phyloP scores from a whole-genome alignment of 2,113 vertebrate genomes.

The Recurvirostra avosetta region DNA sequence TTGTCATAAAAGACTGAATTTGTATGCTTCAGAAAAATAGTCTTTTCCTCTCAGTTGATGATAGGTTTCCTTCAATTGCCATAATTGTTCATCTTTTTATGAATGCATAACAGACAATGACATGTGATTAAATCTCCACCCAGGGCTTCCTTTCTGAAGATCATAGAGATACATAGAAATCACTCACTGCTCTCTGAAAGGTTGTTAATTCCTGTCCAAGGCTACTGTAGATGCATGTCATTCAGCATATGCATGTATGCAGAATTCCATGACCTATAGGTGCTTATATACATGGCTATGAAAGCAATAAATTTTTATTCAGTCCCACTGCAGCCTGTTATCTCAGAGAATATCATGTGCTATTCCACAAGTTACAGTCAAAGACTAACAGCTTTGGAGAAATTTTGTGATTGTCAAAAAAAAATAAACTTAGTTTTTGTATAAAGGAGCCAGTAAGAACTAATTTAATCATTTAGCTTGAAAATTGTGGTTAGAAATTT shows the following conservation, averaged over 20 bases:
- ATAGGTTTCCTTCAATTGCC: conserved; percentile 65
- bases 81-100: conserved; percentile 63
- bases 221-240: neutral
- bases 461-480: neutral
- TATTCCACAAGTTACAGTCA: neutral
- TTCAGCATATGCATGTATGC: neutral
- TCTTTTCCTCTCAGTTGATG: conserved; percentile 69
- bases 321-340: neutral
- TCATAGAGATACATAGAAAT: neutral
- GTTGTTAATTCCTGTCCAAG: neutral
- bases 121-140: conserved; percentile 51
- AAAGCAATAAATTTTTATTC: neutral
- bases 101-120: conserved; percentile 56
- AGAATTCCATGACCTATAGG: neutral
- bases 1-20: conserved; percentile 67
- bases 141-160: conserved; percentile 48
- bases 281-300: neutral
- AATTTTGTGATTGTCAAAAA: neutral
- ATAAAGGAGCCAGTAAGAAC: neutral
- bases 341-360: neutral
- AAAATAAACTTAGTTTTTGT: neutral
- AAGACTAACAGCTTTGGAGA: neutral
- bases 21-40: conserved; percentile 64
- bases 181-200: neutral
- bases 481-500: neutral